Conservation (phyloP, 2,113 vertebrate genomes). For the Alligator sinensis region DNA sequence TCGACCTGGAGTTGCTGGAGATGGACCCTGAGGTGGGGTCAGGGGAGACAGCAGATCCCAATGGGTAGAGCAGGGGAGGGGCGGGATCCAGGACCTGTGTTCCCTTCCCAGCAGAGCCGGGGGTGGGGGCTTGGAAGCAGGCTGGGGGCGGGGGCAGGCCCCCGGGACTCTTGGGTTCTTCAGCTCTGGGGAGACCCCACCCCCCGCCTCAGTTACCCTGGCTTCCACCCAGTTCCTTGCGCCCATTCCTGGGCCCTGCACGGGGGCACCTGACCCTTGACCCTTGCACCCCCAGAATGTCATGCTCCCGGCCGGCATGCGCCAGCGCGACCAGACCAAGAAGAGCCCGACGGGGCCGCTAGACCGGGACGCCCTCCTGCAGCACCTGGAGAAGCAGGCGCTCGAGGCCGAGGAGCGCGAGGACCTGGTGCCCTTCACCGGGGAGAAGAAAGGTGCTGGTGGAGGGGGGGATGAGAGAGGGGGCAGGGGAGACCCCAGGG, state of each 20-base stretch:
- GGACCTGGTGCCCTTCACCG: slow-evolving; percentile 93
- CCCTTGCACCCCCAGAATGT: slow-evolving; percentile 82
- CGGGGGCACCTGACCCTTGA: too few relatives aligned
- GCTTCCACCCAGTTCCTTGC: fast-evolving
- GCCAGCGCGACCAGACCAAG: slow-evolving; percentile 94
- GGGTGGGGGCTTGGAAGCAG: not conserved
- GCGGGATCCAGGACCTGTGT: not conserved
- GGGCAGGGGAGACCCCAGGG: fast-evolving
- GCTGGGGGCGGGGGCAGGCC: too few relatives aligned
- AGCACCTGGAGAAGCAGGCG: slow-evolving; percentile 92
- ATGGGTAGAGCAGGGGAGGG: not conserved
- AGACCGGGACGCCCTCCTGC: slow-evolving; percentile 88
- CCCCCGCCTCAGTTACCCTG: too few relatives aligned
- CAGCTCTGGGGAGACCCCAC: too few relatives aligned
- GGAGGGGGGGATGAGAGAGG: fast-evolving
- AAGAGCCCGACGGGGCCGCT: slow-evolving; percentile 89
- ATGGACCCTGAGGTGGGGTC: slow-evolving; percentile 94
- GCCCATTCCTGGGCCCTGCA: not conserved
- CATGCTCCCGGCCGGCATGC: slow-evolving; percentile 90
- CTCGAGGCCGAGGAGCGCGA: slow-evolving; percentile 86
- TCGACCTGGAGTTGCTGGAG: slow-evolving; percentile 91
- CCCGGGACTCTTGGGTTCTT: too few relatives aligned
- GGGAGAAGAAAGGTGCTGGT: slow-evolving; percentile 90
- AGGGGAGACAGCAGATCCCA: too few relatives aligned
- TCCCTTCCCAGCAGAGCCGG: not conserved